Conservation (phyloP, 2,888 invertebrate species). For the Meteorus cinctellus region DNA sequence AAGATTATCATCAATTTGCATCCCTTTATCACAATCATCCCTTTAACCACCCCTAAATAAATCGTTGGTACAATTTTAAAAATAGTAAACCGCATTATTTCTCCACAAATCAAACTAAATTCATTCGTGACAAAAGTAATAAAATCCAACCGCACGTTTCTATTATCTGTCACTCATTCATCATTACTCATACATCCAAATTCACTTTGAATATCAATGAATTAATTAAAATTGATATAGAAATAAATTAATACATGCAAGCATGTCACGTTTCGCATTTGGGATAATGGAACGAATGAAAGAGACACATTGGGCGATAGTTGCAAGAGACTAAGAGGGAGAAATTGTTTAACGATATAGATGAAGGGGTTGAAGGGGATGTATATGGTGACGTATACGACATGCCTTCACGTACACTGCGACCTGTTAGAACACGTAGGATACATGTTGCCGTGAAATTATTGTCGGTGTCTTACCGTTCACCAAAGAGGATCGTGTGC, state of each 20-base stretch:
- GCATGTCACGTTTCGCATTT: slow-evolving; percentile 1
- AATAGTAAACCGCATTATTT: too few relatives aligned
- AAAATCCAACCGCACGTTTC: not conserved
- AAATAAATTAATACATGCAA: not conserved
- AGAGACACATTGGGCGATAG: too few relatives aligned
- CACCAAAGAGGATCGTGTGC: slow-evolving; percentile 8
- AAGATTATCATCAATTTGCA: not conserved
- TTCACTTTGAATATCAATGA: not conserved
- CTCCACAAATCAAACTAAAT: too few relatives aligned
- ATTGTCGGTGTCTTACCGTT: slow-evolving; percentile 20
- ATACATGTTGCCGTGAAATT: slow-evolving; percentile 15
- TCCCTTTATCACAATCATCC: too few relatives aligned
- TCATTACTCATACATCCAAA: not conserved
- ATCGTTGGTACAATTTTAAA: too few relatives aligned
- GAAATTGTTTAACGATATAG: too few relatives aligned
- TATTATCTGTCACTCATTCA: not conserved
- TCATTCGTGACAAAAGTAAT: too few relatives aligned
- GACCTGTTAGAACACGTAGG: not conserved
- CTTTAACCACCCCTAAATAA: too few relatives aligned
- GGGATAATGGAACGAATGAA: not conserved
- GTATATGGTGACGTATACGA: not conserved
- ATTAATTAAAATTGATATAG: not conserved
- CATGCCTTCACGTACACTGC: slow-evolving; percentile 1
- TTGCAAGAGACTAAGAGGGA: too few relatives aligned
- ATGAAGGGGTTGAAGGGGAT: not conserved